Evolutionary conservation across 2,113 vertebrate genomes (phyloP), one percentile per base, ranked within the genome.

Genomic region (Pygoscelis adeliae): DNA sequence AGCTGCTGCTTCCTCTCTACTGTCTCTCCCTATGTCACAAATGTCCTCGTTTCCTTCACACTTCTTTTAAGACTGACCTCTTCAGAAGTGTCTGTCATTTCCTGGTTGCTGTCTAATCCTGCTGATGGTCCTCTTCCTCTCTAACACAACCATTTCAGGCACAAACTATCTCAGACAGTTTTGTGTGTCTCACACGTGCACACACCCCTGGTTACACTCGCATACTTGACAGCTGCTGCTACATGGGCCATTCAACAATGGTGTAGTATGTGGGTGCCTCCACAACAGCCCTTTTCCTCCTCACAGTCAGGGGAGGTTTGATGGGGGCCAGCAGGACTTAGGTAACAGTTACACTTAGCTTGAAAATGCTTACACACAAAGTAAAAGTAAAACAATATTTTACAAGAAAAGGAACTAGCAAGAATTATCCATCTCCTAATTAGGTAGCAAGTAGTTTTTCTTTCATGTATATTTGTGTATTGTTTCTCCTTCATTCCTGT

Each of bases 241-340:
- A 53, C 10, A 5, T 32, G 36, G 25, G 14, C 2, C 26, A 38
- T 76, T 59, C 2, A 3, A 14, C 23, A 59, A 2, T 4, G 13
- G 6, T 52, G 53, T 1, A 0, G 4, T 25, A 13, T 0, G 0
- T 12, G 5, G 12, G 16, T 49, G 13, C 12, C 46, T 82, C 36
- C 83, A 40, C 14, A 65, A 15, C 3, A 53, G 25, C 16, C 11
- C 15, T 74, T 84, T 36, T 50, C 14, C 9, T 83, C 65, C 11
- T 92, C 27, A 69, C 10, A 65, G 10, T 26, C 27, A 78, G 15
- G 10, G 5, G 29, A 65, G 2, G 4, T 63, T 66, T 94, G 12
- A 53, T 26, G 29, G 13, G 16, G 7, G 13, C 22, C 53, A 73
- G 14, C 4, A 80, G 22, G 19, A 59, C 16, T 36, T 17, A 20